Base-by-base conservation (phyloP, 2,888 invertebrate genomes). In the Octonoba sinensis region DNA sequence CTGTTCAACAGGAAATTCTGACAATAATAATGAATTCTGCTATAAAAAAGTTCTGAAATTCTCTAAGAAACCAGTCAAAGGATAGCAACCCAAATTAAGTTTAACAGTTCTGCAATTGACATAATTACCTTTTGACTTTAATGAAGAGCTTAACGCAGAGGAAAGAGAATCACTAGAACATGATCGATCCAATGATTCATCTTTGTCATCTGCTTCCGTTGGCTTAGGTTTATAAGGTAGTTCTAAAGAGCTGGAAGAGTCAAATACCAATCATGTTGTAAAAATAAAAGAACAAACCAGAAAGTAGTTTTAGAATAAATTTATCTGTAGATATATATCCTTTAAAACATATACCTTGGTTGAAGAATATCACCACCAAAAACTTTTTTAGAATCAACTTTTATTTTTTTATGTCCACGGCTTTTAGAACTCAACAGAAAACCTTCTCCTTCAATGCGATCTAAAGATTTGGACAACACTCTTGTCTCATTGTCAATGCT, bases 151-250 rank as follows among this genome's bases (percentile, higher is more conserved):
- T 20, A 57, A 47, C 69, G 16, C 56, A 46, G 60, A 16, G 13
- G 27, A 57, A 36, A 24, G 24, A 44, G 73, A 60, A 18, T 64
- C 62, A 36, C 78, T 70, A 44, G 22, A 3, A n/a, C 54, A 66
- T 20, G 46, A 46, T 54, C 47, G 66, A 54, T 75, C 72, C 18
- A 77, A 20, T 4, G n/a, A 12, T 73, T 78, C 75, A 27, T 70
- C 64, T 24, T 81, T 81, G 54, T 67, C 62, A 62, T 65, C 54
- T 47, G 12, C 27, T 46, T 36, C 54, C 22, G 73, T 51, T 15
- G 81, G 49, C 56, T 73, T 77, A n/a, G 81, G 82, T 77, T 82
- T 84, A 56, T 84, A 84, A 59, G 84, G 84, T 24, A 84, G 62
- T 71, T 84, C 84, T 54, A 84, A 72, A 22, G 84, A 74, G 47